Base-by-base conservation (phyloP, 2,113 vertebrate species). In the Smithornis capensis region DNA sequence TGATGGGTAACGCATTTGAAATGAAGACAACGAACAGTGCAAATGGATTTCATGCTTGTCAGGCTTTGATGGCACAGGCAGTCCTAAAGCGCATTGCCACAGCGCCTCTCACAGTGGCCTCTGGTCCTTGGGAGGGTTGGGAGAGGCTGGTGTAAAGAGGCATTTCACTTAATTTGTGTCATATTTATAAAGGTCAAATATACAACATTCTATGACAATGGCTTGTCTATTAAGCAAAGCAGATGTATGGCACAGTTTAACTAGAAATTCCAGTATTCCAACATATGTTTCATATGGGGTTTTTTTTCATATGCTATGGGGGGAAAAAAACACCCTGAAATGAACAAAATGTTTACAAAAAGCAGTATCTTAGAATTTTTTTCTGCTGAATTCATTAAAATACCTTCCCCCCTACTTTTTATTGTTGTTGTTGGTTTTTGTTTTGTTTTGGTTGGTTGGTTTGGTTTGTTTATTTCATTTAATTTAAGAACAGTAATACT, bases 1-100 rank as follows among this genome's bases (percentile, higher is more conserved):
- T 38, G 40, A 37, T 44, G 84, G 47, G 49, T 75, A 73, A 79
- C 90, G 50, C 25, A 9, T 55, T 73, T 69, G 67, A 85, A 80
- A 83, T 74, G 27, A 90, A 95, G 78, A 77, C 64, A 78, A 11
- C 47, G 56, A 79, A 85, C 24, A 78, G 55, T 1, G 0, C 35
- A 60, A 90, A 78, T 49, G 73, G 69, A 92, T 96, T 91, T 88
- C 59, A 50, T 35, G 59, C 50, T 65, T 87, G 75, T 94, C 79
- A 37, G 55, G 65, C 67, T 84, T 64, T 91, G 81, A 31, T 75
- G 78, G 65, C 75, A 60, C 63, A 56, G 87, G 53, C 27, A 5
- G 70, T 57, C 63, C 55, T 57, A 16, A 49, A 55, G 59, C 6
- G 4, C 70, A 0, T 65, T 92, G 77, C 89, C 88, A 53, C 49